Evolutionary conservation across 1,140 invertebrate genomes (phyloP), one percentile per base, ranked within the genome.

Genomic region (Drosophila rhopaloa): DNA sequence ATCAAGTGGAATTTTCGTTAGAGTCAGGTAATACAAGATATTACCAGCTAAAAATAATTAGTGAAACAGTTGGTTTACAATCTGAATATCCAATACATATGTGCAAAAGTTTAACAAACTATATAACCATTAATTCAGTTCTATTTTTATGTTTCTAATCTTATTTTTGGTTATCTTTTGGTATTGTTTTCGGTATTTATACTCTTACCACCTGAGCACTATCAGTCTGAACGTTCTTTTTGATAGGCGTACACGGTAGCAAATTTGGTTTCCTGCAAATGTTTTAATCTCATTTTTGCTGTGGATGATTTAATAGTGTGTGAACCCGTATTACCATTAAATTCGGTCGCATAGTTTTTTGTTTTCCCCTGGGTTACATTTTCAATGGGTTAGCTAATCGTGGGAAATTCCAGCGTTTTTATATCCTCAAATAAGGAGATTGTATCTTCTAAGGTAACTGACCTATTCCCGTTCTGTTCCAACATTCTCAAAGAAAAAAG

Each of bases 361-460:
- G 14, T 16, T 50, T 10, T 48, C 35, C 27, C n/a, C 43, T 24
- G 41, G 47, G 5, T 41, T 43, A 44, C 58, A 51, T 44, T 29
- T 41, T 50, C 46, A 67, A 68, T 51, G 63, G 47, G 38, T 37
- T 5, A 44, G 54, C 35, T 11, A 53, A 63, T 43, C 58, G 16
- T 27, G 55, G 41, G 67, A 55, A 55, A 48, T 62, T 76, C 38
- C 41, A 24, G 7, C 37, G 11, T 32, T 35, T 19, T 6, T 9
- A 35, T 72, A 19, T 59, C 35, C 29, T 4, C 32, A 16, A n/a
- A 10, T n/a, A 13, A 19, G 47, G 27, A 40, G 53, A 38, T 16
- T 66, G 19, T 58, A 61, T 71, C 44, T 24, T 19, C 13, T 13
- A 37, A 44, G 67, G 68, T 84, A 75, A 82, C 76, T 82, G 80